These are phyloP conservation scores for Delphinapterus leucas DNA, from an alignment of 2,113 vertebrate genomes.

Conservation along the genomic window DNA sequence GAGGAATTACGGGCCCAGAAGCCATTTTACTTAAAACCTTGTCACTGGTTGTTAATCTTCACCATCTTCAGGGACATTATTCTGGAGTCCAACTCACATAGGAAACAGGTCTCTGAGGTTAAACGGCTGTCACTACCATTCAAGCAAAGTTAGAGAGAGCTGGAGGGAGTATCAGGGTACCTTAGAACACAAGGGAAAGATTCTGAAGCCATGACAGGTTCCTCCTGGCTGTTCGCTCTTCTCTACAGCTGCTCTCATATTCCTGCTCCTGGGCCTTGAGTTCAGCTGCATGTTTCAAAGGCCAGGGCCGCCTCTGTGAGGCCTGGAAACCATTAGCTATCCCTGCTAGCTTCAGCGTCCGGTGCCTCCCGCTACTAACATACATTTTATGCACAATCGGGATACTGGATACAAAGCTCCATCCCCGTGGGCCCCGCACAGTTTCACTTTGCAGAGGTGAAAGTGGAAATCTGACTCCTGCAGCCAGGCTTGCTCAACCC, in stretches of 20 bases:
- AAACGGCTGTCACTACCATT: neutral
- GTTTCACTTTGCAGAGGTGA: conserved; percentile 57
- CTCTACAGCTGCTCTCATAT: neutral
- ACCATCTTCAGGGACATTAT: neutral
- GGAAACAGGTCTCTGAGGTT: neutral
- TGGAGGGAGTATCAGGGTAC: neutral
- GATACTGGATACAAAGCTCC: neutral
- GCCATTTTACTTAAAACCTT: neutral
- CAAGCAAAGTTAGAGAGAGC: neutral
- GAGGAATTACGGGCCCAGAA: neutral
- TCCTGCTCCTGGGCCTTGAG: neutral
- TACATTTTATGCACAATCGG: conserved; percentile 27
- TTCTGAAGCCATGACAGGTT: neutral
- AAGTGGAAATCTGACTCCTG: conserved; percentile 40
- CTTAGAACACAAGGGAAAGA: too few relatives aligned
- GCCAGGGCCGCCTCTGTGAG: rapidly evolving
- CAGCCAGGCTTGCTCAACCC: neutral
- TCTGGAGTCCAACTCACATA: neutral
- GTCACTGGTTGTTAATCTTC: neutral
- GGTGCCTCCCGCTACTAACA: conserved; percentile 6
- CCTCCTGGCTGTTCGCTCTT: neutral
- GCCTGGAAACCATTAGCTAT: neutral
- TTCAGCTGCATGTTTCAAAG: neutral
- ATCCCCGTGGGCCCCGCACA: conserved; percentile 32
- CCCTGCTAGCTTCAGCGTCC: neutral